Conservation (phyloP, 2,113 vertebrate genomes). For the Chloebia gouldiae region DNA sequence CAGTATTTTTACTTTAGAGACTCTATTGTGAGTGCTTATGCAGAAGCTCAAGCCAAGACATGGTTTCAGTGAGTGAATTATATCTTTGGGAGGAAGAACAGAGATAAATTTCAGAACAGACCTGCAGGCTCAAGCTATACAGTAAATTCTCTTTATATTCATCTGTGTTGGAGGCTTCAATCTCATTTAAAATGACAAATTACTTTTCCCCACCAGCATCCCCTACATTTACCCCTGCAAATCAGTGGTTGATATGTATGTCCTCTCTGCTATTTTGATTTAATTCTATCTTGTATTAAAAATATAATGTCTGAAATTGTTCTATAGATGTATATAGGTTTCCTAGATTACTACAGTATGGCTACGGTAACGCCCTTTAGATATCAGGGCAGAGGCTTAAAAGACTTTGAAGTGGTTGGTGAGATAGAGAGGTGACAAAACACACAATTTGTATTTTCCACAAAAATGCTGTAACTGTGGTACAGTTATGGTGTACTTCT, state of each 20-base stretch:
- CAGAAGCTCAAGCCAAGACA: not conserved
- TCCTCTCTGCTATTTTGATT: not conserved
- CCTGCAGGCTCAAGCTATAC: not conserved
- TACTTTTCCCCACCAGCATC: not conserved
- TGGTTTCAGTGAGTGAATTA: not conserved
- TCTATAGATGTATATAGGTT: not conserved
- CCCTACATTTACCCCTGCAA: not conserved
- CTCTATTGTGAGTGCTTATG: not conserved
- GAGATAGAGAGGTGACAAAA: not conserved
- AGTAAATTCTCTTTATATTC: not conserved
- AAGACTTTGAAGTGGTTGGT: not conserved
- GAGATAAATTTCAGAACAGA: not conserved
- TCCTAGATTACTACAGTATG: not conserved
- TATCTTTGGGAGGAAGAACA: not conserved
- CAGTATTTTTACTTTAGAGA: not conserved
- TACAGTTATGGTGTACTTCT: not conserved
- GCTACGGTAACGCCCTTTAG: not conserved
- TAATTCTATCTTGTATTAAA: conserved; percentile 11
- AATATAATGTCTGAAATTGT: not conserved
- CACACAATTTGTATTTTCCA: not conserved
- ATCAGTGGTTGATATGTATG: not conserved
- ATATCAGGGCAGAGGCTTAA: not conserved
- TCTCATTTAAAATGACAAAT: not conserved
- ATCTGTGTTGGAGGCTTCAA: not conserved
- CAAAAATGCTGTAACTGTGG: not conserved